Base-by-base conservation (phyloP, 2,888 invertebrate species). In the Acanthococcus lagerstroemiae region DNA sequence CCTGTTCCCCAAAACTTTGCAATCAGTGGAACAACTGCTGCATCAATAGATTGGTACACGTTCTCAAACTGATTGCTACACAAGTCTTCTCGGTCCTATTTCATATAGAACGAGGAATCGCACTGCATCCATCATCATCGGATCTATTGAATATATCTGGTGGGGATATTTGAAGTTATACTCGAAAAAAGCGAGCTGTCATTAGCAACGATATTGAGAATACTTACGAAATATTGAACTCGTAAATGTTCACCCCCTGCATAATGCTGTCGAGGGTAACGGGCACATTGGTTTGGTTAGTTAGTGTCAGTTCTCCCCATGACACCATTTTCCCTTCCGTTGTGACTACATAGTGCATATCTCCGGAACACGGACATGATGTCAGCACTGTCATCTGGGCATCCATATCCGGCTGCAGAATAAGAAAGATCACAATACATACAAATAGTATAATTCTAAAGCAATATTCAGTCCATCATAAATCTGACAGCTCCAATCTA, bases 291-390 rank as follows among this genome's bases (percentile, higher is more conserved):
- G 67, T 67, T 26, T 69, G 70, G 44, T 71, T 70, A 15, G 56
- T 44, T 48, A 66, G 37, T n/a, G 55, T 66, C 22, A 66, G 19
- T 55, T 72, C 72, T 52, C 70, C 83, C 84, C 84, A 84, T 72
- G 83, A 82, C 1, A 84, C 83, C 6, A 84, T 82, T 25, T 82
- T 78, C 0, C 84, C 84, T 22, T 83, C 82, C 48, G 83, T 84
- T 1, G 83, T 84, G 55, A 84, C 83, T 3, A 84, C 83, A 50
- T 83, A 83, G 63, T 84, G 79, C 19, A 84, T 74, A 61, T 83
- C 80, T 67, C 81, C 79, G 9, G 82, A 81, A 70, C 84, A 84
- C 1, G 84, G 83, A 71, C 84, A 84, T 0, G 84, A 84, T 0
- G 84, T 84, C 75, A 84, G 79, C 46, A 84, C 82, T 60, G 80